Conservation (phyloP, 2,113 vertebrate genomes). For the Gnathonemus echidnorhynchus region DNA sequence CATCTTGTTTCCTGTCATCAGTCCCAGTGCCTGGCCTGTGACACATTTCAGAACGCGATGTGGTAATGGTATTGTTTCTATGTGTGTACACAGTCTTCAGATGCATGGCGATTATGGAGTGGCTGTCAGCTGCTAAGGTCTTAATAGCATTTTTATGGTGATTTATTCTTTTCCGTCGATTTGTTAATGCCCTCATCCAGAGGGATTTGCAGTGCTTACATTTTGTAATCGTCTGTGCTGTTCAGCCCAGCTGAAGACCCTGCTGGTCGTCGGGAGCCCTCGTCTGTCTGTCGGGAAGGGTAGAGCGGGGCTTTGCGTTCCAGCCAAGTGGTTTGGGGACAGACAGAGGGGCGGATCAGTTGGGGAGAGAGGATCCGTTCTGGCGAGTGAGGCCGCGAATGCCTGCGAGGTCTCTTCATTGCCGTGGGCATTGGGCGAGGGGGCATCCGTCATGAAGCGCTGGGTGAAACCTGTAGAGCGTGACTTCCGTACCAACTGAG, state of each 20-base stretch:
- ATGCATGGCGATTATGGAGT: neutral
- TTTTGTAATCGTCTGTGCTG: neutral
- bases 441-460: neutral
- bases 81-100: neutral
- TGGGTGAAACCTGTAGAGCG: neutral
- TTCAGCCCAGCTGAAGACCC: neutral
- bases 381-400: neutral
- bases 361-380: neutral
- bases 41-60: neutral
- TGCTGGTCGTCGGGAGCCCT: neutral
- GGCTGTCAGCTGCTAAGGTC: constrained; percentile 4
- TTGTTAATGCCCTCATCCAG: constrained; percentile 15
- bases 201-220: constrained; percentile 8
- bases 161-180: constrained; percentile 12
- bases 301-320: neutral
- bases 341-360: constrained; percentile 1
- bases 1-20: neutral
- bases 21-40: neutral
- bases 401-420: neutral
- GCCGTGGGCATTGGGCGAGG: neutral
- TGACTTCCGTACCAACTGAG: neutral
- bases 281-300: neutral
- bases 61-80: constrained; percentile 1
- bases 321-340: neutral
- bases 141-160: constrained; percentile 17